Percentiles rank a stretch among this genome's conserved stretches.
These are phyloP conservation scores for Antheraea mylitta DNA, from an alignment of 1,140 invertebrate genomes.

Conservation along the genomic window DNA sequence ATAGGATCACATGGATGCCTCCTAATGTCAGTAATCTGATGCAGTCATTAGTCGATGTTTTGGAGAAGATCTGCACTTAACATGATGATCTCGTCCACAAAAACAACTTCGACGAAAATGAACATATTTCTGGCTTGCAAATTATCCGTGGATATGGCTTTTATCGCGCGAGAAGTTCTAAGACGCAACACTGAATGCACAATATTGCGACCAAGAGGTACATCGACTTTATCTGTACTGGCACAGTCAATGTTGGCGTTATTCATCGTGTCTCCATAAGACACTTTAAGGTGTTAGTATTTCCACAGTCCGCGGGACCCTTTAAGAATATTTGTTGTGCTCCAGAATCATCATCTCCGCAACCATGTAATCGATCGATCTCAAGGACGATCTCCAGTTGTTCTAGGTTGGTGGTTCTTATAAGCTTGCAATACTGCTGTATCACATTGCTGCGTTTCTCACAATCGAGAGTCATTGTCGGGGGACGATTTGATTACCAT, in stretches of 20 bases:
- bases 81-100: constrained; percentile 29
- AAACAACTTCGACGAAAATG: too few relatives aligned
- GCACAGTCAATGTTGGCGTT: too few relatives aligned
- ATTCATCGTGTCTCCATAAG: constrained; percentile 23
- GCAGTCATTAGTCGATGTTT: constrained; percentile 29
- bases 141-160: too few relatives aligned
- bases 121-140: too few relatives aligned
- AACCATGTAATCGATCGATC: constrained; percentile 30
- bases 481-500: constrained; percentile 29
- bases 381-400: constrained; percentile 32
- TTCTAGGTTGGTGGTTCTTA: constrained; percentile 29
- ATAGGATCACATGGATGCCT: constrained; percentile 32
- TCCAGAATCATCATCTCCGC: constrained; percentile 14
- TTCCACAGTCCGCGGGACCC: constrained; percentile 27
- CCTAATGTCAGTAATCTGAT: constrained; percentile 37
- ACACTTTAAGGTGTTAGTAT: constrained; percentile 24
- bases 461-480: constrained; percentile 28
- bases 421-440: constrained; percentile 30
- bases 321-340: constrained; percentile 45
- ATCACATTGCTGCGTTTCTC: constrained; percentile 28
- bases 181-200: too few relatives aligned
- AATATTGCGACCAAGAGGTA: too few relatives aligned
- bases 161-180: too few relatives aligned
- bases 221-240: too few relatives aligned
- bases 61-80: constrained; percentile 22